Conservation (phyloP, 2,797 vertebrate species). For the Limnodromus scolopaceus region DNA sequence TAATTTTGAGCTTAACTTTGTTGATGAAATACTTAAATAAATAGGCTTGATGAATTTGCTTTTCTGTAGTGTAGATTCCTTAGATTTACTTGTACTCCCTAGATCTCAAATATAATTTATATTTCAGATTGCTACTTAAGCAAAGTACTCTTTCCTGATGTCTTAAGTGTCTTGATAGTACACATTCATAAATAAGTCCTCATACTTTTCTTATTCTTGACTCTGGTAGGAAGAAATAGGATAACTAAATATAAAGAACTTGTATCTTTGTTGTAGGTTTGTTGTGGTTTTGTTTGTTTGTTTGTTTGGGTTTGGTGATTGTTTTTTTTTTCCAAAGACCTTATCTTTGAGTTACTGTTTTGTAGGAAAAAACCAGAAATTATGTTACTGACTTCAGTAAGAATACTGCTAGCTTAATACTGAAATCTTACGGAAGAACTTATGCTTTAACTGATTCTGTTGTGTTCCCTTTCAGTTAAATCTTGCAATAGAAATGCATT, state of each 20-base stretch:
- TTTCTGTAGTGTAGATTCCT: neutral
- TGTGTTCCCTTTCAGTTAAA: neutral
- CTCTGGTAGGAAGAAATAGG: neutral
- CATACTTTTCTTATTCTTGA: neutral
- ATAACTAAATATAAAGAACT: neutral
- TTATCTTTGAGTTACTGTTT: neutral
- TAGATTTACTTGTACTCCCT: neutral
- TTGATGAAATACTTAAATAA: neutral
- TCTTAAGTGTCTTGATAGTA: neutral
- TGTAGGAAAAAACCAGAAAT: neutral
- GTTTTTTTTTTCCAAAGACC: neutral
- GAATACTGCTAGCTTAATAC: neutral
- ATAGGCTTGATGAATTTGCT: neutral
- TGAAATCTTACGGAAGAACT: neutral
- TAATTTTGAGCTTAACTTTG: neutral
- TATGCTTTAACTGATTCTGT: neutral
- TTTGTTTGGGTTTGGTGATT: neutral
- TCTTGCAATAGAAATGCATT: neutral
- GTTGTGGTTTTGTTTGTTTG: neutral
- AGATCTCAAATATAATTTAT: neutral
- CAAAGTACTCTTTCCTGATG: neutral
- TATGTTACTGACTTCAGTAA: neutral
- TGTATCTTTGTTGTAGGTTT: neutral
- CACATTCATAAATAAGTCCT: neutral
- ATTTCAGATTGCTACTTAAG: neutral